Base-by-base conservation (phyloP, 2,888 invertebrate genomes). In the Apamea crenata region DNA sequence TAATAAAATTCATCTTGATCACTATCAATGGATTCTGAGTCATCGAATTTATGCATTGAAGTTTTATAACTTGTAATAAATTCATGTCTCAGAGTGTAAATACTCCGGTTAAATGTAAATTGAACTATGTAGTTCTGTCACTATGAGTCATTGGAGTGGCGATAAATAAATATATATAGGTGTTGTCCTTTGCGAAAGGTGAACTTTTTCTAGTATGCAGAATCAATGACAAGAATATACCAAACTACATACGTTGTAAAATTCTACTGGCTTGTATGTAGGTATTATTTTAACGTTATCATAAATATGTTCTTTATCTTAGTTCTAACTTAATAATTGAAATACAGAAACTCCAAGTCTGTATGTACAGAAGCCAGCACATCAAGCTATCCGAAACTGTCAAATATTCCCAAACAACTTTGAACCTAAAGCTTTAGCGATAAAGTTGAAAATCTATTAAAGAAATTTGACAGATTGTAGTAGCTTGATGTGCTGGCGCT, bases 21-120 rank as follows among this genome's bases (percentile, higher is more conserved):
- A 76, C 50, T 81, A 78, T 87, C 83, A 84, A 82, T 86, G 78
- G 59, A 66, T 69, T 82, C 59, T 88, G 90, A 89, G 67, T 89
- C 87, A 89, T 84, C n/a, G 72, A 25, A 63, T 78, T 77, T 68
- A 79, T 36, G 59, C 29, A 40, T 53, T 69, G 18, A 59, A 65
- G 25, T 77, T 72, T 59, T 66, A 76, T 66, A 70, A 69, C 6
- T 61, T 63, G n/a, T 74, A 84, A 83, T 81, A 67, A 61, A 82
- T 80, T 77, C 74, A 78, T 50, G 66, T 61, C 68, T 80, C 63
- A n/a, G n/a, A n/a, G 76, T 69, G 66, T 70, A 71, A 65, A 74
- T 68, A 63, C 61, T 71, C 32, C 36, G 61, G 75, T 72, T 66
- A 76, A 72, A 78, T 81, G 53, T 66, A 83, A 76, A 83, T 82